Conservation (phyloP, 1,140 invertebrate species). For the Diuraphis noxia region DNA sequence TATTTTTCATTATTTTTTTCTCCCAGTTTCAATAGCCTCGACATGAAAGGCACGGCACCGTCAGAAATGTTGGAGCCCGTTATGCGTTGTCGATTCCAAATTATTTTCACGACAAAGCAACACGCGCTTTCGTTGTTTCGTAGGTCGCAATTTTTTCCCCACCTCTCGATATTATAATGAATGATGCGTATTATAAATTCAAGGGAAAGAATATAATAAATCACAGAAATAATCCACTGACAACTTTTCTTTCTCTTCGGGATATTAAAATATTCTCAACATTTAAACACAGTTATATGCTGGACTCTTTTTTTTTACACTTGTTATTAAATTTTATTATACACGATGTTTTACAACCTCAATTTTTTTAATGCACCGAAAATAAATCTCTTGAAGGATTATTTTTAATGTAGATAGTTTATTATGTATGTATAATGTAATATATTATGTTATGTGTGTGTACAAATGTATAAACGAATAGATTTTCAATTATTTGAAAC, state of each 20-base stretch:
- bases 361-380: background rate
- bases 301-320: background rate
- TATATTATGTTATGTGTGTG: background rate
- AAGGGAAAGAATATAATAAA: background rate
- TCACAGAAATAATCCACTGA: background rate
- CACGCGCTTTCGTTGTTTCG: background rate
- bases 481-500: background rate
- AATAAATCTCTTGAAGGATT: background rate
- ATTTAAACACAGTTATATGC: background rate
- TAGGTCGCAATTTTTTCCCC: background rate
- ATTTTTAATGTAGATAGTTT: background rate
- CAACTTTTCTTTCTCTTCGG: background rate
- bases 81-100: background rate
- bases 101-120: background rate
- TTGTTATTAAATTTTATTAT: background rate
- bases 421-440: background rate
- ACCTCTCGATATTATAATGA: background rate
- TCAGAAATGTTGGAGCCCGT: background rate
- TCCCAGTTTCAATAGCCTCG: background rate
- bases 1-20: background rate
- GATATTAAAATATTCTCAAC: background rate
- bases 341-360: background rate
- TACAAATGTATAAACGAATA: background rate
- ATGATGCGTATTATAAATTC: background rate
- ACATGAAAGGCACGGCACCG: background rate